Percentiles rank a stretch among this genome's conserved stretches.
Conservation (phyloP, 2,888 invertebrate genomes). For the Cancer borealis region DNA sequence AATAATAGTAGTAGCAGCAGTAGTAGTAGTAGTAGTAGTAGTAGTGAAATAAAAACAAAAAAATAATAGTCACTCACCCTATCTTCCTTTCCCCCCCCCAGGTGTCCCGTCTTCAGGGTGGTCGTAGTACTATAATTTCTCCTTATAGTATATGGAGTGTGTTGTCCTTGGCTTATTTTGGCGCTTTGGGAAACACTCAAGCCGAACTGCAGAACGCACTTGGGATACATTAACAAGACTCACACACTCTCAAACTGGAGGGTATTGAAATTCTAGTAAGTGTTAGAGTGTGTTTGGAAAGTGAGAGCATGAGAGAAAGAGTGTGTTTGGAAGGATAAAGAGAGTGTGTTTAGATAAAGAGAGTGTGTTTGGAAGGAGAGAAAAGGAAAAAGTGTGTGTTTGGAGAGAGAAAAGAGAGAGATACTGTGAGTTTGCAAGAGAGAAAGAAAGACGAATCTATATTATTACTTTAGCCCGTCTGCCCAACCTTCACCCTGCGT, state of each 20-base stretch:
- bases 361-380: neutral
- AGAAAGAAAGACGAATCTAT: no score
- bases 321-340: neutral
- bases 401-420: no score
- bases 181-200: constrained; percentile 87
- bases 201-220: constrained; percentile 84
- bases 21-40: neutral
- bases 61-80: neutral
- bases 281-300: neutral
- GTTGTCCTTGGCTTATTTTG: constrained; percentile 88
- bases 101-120: neutral
- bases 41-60: no score
- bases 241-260: constrained; percentile 7
- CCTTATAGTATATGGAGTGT: constrained; percentile 92
- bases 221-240: constrained; percentile 81
- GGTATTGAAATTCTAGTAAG: neutral
- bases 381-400: neutral
- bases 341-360: neutral
- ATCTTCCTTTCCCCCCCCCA: neutral
- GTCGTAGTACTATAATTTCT: constrained; percentile 85
- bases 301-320: neutral
- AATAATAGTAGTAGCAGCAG: neutral
- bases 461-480: no score
- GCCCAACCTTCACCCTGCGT: no score
- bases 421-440: no score